A percentile compares a stretch with the other conserved stretches of the same genome.
These are phyloP conservation scores for Neoascia interrupta DNA, from an alignment of 2,888 invertebrate species.

Conservation along the genomic window DNA sequence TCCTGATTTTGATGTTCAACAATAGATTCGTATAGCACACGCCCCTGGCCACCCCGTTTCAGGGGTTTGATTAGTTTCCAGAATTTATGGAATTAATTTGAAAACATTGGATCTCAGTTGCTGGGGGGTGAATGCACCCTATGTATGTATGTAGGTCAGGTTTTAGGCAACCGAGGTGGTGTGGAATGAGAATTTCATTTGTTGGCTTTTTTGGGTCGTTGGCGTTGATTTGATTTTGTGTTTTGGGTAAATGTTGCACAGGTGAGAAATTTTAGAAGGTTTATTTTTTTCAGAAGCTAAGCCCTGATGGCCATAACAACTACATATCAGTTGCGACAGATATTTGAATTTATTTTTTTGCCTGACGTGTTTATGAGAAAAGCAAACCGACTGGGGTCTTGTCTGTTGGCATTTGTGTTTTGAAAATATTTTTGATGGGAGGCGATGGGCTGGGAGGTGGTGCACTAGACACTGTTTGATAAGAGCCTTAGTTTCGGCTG, in stretches of 20 bases:
- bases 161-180: constrained; percentile 9
- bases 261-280: constrained; percentile 14
- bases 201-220: too few relatives aligned
- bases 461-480: too few relatives aligned
- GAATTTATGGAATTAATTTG: constrained; percentile 22
- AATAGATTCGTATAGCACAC: constrained; percentile 10
- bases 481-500: too few relatives aligned
- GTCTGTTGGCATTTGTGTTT: too few relatives aligned
- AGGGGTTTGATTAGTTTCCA: constrained; percentile 29
- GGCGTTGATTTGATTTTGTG: constrained; percentile 12
- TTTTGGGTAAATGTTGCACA: constrained; percentile 11
- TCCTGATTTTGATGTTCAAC: constrained; percentile 43
- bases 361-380: constrained; percentile 12
- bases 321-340: too few relatives aligned
- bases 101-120: constrained; percentile 13
- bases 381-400: constrained; percentile 4
- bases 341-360: too few relatives aligned
- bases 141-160: constrained; percentile 40
- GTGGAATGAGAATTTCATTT: background rate
- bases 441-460: too few relatives aligned
- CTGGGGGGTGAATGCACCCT: background rate
- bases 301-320: too few relatives aligned
- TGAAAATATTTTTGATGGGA: too few relatives aligned
- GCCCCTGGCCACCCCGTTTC: background rate
- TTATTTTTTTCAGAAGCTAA: too few relatives aligned